These are phyloP conservation scores for Crambe crambe DNA, from an alignment of 37 sponge, comb jelly and placozoan genomes.

Conservation along the genomic window DNA sequence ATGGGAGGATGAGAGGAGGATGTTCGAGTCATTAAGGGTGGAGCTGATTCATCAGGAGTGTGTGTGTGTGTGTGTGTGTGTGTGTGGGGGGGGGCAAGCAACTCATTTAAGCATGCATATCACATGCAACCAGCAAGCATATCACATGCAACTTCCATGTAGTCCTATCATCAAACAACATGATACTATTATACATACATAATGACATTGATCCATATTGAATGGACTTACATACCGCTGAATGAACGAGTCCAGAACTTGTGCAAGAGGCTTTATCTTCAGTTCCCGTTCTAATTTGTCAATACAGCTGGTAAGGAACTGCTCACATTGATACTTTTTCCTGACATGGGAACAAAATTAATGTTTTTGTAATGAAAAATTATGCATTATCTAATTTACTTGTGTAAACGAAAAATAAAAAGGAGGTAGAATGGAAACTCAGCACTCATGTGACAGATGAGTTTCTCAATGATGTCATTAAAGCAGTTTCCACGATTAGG, in stretches of 20 bases:
- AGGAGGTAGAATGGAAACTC: conserved; percentile 53
- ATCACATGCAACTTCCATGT: not conserved
- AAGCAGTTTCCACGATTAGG: too few species aligned
- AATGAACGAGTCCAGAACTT: not conserved
- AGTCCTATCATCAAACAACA: not conserved
- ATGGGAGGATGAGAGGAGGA: too few species aligned
- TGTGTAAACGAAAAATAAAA: conserved; percentile 32
- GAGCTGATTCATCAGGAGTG: too few species aligned
- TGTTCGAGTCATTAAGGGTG: too few species aligned
- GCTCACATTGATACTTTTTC: conserved; percentile 35
- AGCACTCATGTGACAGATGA: conserved; percentile 18
- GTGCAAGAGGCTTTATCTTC: not conserved
- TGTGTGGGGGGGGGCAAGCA: too few species aligned
- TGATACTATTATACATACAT: not conserved
- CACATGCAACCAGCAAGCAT: not conserved
- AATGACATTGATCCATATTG: not conserved
- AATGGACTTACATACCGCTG: not conserved
- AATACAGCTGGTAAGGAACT: conserved; percentile 30
- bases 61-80: too few species aligned
- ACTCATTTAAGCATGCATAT: too few species aligned
- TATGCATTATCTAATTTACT: conserved; percentile 1
- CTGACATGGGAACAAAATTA: too few species aligned
- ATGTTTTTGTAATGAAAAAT: not conserved
- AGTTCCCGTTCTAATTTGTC: conserved; percentile 26
- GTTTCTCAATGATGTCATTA: too few species aligned